Evolutionary conservation across 2,888 invertebrate species (phyloP).

Genomic region (Aphidoletes aphidimyza): DNA sequence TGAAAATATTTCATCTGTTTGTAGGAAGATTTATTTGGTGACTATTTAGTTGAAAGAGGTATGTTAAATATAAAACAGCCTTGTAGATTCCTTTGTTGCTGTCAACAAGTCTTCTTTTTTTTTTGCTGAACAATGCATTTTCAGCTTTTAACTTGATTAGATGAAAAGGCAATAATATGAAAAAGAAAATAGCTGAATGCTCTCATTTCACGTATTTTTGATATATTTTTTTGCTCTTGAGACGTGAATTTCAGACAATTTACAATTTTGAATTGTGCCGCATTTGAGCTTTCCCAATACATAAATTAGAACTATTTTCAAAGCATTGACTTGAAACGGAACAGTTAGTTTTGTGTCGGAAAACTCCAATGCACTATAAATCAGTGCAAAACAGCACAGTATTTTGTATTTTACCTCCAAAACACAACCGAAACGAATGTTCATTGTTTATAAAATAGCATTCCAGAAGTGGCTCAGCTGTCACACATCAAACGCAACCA

Average conservation of each 20-base stretch:
- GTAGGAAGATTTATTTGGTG: background rate
- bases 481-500: background rate
- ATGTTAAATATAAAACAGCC: constrained; percentile 11
- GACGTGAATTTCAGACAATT: constrained; percentile 18
- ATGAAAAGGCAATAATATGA: background rate
- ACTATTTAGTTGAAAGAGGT: background rate
- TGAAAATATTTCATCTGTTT: constrained; percentile 13
- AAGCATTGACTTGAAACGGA: too few species aligned
- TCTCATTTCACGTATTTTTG: background rate
- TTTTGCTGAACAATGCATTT: constrained; percentile 37
- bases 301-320: too few species aligned
- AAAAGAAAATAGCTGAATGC: background rate
- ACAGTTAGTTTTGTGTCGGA: background rate
- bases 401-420: too few species aligned
- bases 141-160: background rate
- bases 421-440: background rate
- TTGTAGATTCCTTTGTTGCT: constrained; percentile 17
- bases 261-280: background rate
- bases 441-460: background rate
- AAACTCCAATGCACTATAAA: too few species aligned
- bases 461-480: background rate
- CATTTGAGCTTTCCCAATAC: too few species aligned
- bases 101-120: background rate
- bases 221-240: background rate
- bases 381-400: too few species aligned